Evolutionary conservation across 2,113 vertebrate species (phyloP).

Genomic region (Corythoichthys intestinalis): DNA sequence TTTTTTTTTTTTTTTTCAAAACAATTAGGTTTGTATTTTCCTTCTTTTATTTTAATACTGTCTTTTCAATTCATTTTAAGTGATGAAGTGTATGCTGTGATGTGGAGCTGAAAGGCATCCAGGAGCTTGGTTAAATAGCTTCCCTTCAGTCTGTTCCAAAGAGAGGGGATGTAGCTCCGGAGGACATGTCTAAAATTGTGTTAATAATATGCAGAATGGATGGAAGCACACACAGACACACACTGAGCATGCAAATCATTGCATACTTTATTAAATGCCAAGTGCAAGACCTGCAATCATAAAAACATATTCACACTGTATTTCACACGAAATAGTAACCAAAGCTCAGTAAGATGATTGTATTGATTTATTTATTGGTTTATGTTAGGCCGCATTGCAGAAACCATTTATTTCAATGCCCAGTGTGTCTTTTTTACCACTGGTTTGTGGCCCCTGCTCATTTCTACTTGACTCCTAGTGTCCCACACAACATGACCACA

Average conservation of each 20-base stretch:
- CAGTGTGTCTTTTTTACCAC: neutral
- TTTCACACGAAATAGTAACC: neutral
- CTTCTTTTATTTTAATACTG: no score
- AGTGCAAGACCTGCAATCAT: constrained; percentile 14
- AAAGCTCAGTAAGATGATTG: neutral
- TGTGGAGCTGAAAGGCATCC: constrained; percentile 33
- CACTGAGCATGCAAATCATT: constrained; percentile 12
- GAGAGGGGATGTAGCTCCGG: constrained; percentile 26
- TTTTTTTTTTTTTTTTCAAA: neutral
- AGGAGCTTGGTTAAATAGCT: constrained; percentile 32
- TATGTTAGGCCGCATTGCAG: neutral
- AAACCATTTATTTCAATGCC: neutral
- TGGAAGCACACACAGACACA: constrained; percentile 22
- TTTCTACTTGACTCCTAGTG: neutral
- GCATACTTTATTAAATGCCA: constrained; percentile 2
- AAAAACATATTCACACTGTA: neutral
- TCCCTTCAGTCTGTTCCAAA: constrained; percentile 12
- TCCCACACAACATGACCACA: constrained; percentile 4
- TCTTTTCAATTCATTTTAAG: constrained; percentile 29
- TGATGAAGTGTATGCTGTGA: constrained; percentile 28
- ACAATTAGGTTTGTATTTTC: neutral
- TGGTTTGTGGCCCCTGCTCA: neutral
- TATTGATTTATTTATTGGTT: neutral
- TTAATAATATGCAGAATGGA: constrained; percentile 33
- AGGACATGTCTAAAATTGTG: constrained; percentile 27